Evolutionary conservation across 2,113 vertebrate genomes (phyloP).

Genomic region (Myanophis thanlyinensis): DNA sequence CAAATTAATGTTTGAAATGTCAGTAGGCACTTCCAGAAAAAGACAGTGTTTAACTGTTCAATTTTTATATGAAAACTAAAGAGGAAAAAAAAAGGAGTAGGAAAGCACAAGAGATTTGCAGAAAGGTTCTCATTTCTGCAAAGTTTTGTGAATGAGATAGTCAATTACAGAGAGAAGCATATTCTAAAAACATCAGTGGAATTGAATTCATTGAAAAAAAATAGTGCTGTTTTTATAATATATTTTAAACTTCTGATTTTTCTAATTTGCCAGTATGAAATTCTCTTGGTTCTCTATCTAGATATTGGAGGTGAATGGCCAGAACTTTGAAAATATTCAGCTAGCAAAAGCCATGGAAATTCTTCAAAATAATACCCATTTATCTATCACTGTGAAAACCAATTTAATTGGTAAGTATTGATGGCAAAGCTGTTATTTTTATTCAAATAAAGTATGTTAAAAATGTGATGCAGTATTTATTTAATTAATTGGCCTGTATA

Average conservation of each 20-base stretch:
- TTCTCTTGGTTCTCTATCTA: conserved; percentile 61
- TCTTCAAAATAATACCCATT: conserved; percentile 97
- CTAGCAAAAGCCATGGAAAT: conserved; percentile 98
- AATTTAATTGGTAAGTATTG: conserved; percentile 89
- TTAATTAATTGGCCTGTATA: neutral
- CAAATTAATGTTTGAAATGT: neutral
- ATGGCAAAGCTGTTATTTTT: neutral
- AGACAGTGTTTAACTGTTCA: neutral
- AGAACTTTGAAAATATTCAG: conserved; percentile 99
- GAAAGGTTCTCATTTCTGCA: neutral
- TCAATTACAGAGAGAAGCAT: neutral
- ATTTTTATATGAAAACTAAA: neutral
- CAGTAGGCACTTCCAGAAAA: neutral
- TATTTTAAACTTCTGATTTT: neutral
- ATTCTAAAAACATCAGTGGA: neutral
- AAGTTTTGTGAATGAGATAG: neutral
- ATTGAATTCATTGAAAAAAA: neutral
- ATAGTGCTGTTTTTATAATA: conserved; percentile 5
- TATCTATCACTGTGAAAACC: conserved; percentile 99
- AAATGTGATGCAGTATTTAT: neutral
- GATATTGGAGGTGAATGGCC: conserved; percentile 98
- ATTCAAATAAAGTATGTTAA: conserved; percentile 1
- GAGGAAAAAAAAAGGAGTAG: neutral
- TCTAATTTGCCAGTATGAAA: conserved; percentile 2
- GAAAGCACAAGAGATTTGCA: neutral